Evolutionary conservation across 2,113 vertebrate species (phyloP).

Genomic region (Pseudopipra pipra): DNA sequence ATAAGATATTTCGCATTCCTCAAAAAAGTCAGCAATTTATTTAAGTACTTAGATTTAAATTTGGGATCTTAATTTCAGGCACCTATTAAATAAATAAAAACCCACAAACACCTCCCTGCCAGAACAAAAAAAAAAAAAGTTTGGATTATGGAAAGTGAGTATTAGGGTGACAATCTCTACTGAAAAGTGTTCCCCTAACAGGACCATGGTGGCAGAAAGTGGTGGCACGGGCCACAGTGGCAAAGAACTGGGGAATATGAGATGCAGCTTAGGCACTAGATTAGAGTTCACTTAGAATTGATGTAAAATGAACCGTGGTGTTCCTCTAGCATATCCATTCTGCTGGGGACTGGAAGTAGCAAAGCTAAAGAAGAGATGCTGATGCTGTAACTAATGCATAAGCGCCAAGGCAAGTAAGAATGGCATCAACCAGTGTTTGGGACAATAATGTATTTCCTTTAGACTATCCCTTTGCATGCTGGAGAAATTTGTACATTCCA

Average conservation of each 20-base stretch:
- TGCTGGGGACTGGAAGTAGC: neutral
- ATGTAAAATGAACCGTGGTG: neutral
- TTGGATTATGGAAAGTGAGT: neutral
- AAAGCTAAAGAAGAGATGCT: neutral
- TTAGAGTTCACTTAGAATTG: neutral
- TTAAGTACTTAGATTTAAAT: neutral
- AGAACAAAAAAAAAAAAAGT: neutral
- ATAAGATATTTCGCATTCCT: neutral
- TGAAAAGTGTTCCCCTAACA: neutral
- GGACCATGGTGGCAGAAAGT: neutral
- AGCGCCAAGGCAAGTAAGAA: neutral
- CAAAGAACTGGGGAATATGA: neutral
- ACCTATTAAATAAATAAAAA: neutral
- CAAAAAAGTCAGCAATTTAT: neutral
- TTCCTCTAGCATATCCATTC: neutral
- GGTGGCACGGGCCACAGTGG: neutral
- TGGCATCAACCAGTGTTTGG: rapidly evolving
- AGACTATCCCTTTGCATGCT: neutral
- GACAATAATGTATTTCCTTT: neutral
- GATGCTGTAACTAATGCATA: neutral
- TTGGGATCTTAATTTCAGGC: neutral
- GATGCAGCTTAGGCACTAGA: neutral
- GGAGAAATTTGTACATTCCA: neutral
- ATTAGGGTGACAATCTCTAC: neutral
- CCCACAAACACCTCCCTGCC: rapidly evolving